Evolutionary conservation across 2,888 invertebrate genomes (phyloP), one percentile per base, ranked within the genome.

Genomic region (Callinectes sapidus): DNA sequence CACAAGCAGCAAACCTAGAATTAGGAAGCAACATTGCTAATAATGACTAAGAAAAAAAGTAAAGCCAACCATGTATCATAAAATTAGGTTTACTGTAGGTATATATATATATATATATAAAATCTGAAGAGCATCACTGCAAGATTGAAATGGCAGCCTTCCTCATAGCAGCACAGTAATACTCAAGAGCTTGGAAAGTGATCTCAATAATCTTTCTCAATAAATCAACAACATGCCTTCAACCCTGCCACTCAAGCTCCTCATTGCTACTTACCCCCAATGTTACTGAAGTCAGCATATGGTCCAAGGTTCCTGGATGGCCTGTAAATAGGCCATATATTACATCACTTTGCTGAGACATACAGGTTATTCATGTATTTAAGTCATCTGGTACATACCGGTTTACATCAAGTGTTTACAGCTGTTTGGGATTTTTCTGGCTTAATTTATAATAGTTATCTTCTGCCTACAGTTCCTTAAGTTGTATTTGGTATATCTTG

Each of bases 201-300:
- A 81, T 81, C 35, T 81, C 14, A 81, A 32, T 81, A 77, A 28
- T 81, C 32, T 16, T 35, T 81, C 35, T 81, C 14, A 35, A 81
- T 35, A 35, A 81, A 35, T n/a, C 5, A 35, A 71, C n/a, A 28
- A 81, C 81, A 32, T 81, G 81, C 81, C 35, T 81, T 16, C 0
- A 35, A 35, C n/a, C 71, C 71, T 28, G 1, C 23, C 28, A 61
- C 28, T 13, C 71, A 28, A 8, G 71, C 81, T n/a, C 5, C 14
- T 16, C 32, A 35, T 2, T 13, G 35, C 23, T 86, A 95, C 95
- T 95, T 95, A 96, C 96, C 96, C 95, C 96, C 96, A 54, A 96
- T 95, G 95, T 96, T 96, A 23, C 96, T 96, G 85, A 96, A 96
- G 92, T 96, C 96, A 91, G 96, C 96, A 94, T 96, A 96, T 91